These are phyloP conservation scores for Tetropium fuscum DNA, from an alignment of 2,888 invertebrate species.

Conservation along the genomic window DNA sequence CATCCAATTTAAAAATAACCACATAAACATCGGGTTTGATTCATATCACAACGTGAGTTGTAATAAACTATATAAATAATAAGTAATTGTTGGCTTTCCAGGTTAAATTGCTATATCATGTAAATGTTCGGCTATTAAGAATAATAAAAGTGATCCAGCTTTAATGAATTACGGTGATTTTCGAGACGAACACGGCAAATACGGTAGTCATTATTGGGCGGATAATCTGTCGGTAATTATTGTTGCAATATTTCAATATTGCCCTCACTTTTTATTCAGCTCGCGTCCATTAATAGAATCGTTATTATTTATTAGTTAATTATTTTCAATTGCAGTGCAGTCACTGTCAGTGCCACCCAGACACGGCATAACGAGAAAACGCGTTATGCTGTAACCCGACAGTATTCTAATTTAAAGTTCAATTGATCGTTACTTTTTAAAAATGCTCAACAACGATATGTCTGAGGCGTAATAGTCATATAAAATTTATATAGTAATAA, in stretches of 20 bases:
- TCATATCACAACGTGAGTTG: slow-evolving; percentile 17
- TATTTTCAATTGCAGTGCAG: slow-evolving; percentile 19
- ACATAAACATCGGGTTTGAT: slow-evolving; percentile 29
- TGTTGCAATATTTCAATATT: slow-evolving; percentile 13
- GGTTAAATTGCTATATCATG: slow-evolving; percentile 14
- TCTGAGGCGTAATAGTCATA: too few species aligned
- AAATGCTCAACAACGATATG: too few species aligned
- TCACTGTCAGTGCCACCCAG: slow-evolving; percentile 12
- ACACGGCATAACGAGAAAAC: not conserved
- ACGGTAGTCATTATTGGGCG: slow-evolving; percentile 16
- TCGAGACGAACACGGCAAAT: slow-evolving; percentile 8
- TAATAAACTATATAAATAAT: slow-evolving; percentile 23
- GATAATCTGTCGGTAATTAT: slow-evolving; percentile 14
- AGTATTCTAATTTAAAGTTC: too few species aligned
- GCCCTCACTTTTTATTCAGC: slow-evolving; percentile 16
- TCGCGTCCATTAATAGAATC: slow-evolving; percentile 10
- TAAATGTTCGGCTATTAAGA: slow-evolving; percentile 24
- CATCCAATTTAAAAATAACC: slow-evolving; percentile 23
- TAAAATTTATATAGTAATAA: too few species aligned
- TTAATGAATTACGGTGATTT: slow-evolving; percentile 29
- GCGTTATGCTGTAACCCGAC: too few species aligned
- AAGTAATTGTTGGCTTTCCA: slow-evolving; percentile 16
- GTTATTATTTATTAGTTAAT: slow-evolving; percentile 17
- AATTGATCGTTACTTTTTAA: too few species aligned
- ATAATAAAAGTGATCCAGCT: slow-evolving; percentile 19